These are phyloP conservation scores for Cybosia mesomella DNA, from an alignment of 2,888 invertebrate species.

Conservation along the genomic window DNA sequence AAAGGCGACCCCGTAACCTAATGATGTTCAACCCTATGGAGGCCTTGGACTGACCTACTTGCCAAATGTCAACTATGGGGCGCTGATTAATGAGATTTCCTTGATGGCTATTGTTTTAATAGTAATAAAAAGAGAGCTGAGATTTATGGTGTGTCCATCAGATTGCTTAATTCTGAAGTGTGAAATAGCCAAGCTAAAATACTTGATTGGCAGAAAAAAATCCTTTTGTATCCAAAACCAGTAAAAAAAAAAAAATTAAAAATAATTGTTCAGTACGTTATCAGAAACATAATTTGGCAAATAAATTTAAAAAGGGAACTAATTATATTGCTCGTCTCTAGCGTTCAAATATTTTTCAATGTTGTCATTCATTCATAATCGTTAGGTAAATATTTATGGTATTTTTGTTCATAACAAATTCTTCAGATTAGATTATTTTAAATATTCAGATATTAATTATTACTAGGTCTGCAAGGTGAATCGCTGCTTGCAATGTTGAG, in stretches of 20 bases:
- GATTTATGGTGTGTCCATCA: slow-evolving; percentile 26
- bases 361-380: neutral
- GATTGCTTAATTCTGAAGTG: neutral
- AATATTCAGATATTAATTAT: too few species aligned
- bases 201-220: neutral
- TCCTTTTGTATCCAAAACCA: neutral
- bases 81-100: slow-evolving; percentile 51
- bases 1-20: slow-evolving; percentile 72
- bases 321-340: too few species aligned
- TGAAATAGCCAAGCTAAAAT: neutral
- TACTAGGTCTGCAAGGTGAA: too few species aligned
- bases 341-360: neutral
- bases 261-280: too few species aligned
- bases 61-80: slow-evolving; percentile 66
- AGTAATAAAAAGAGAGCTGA: slow-evolving; percentile 26
- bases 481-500: too few species aligned
- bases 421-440: too few species aligned
- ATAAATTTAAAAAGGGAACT: neutral
- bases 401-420: neutral
- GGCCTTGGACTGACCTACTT: slow-evolving; percentile 68
- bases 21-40: slow-evolving; percentile 55
- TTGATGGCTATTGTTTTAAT: slow-evolving; percentile 47
- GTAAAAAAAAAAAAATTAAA: too few species aligned
- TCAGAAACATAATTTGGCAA: too few species aligned
- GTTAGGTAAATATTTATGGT: neutral